Percentiles rank a stretch among this genome's conserved stretches.
Evolutionary conservation across 2,113 vertebrate genomes (phyloP).

Genomic region (Phasianus colchicus): DNA sequence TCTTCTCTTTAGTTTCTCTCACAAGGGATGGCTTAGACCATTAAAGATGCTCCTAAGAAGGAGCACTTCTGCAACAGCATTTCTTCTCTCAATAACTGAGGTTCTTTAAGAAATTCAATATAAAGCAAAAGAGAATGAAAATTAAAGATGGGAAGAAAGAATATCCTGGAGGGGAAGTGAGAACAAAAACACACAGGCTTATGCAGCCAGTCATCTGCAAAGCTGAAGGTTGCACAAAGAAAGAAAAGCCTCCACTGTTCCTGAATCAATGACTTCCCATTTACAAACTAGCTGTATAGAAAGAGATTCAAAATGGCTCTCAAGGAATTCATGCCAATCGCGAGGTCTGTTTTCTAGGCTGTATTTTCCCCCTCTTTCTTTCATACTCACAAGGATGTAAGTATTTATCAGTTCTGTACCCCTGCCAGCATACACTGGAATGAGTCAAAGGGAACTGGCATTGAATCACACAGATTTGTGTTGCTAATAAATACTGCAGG

Average conservation of each 20-base stretch:
- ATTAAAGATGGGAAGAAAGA: constrained; percentile 23
- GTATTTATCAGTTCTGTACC: constrained; percentile 79
- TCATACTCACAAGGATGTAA: constrained; percentile 74
- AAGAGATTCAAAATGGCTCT: constrained; percentile 81
- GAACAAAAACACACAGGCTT: constrained; percentile 74
- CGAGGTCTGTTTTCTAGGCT: constrained; percentile 68
- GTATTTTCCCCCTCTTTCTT: constrained; percentile 62
- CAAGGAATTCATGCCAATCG: constrained; percentile 73
- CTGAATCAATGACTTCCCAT: constrained; percentile 80
- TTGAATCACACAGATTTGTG: constrained; percentile 79
- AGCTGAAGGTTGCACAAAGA: constrained; percentile 75
- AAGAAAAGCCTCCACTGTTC: constrained; percentile 77
- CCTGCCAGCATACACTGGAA: constrained; percentile 77
- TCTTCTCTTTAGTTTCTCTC: neutral
- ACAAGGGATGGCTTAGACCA: neutral
- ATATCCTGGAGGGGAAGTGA: constrained; percentile 50
- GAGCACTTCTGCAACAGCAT: neutral
- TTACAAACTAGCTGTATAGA: constrained; percentile 65
- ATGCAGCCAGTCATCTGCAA: constrained; percentile 77
- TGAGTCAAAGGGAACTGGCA: constrained; percentile 79
- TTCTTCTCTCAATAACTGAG: neutral
- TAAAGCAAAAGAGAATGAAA: neutral
- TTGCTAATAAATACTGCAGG: constrained; percentile 81
- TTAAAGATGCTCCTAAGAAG: neutral
- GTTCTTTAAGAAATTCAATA: neutral